Evolutionary conservation across 2,797 vertebrate species (phyloP).

Genomic region (Hippopotamyrus pictus): DNA sequence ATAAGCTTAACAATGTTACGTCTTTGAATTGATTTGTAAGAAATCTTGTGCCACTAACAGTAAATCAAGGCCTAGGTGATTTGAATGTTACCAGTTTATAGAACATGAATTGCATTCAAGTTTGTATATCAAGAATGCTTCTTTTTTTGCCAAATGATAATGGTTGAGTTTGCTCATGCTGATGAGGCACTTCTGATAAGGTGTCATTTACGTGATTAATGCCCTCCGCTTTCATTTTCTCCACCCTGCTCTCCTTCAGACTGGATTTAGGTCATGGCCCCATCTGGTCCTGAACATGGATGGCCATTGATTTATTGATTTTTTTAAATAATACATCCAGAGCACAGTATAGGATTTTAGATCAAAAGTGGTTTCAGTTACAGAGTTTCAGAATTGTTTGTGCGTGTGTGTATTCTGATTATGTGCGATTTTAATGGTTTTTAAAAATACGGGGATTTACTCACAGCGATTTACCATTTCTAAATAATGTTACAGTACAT

Average conservation of each 20-base stretch:
- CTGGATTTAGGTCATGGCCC: conserved; percentile 27
- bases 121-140: neutral
- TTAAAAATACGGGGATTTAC: neutral
- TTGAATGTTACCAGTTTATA: neutral
- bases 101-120: neutral
- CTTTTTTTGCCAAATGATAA: neutral
- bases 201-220: conserved; percentile 27
- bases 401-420: neutral
- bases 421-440: neutral
- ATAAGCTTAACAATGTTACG: neutral
- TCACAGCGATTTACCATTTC: neutral
- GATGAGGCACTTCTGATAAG: conserved; percentile 2
- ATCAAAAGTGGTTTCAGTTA: conserved; percentile 7
- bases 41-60: neutral
- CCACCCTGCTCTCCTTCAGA: conserved; percentile 12
- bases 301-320: conserved; percentile 21
- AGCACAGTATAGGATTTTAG: conserved; percentile 1
- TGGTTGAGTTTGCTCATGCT: neutral
- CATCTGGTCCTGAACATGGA: conserved; percentile 15
- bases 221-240: conserved; percentile 16
- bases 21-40: neutral
- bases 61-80: neutral
- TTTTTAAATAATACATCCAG: conserved; percentile 13
- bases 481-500: neutral
- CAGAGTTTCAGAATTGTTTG: neutral